Evolutionary conservation across 2,113 vertebrate species (phyloP).

Genomic region (Lepus europaeus): DNA sequence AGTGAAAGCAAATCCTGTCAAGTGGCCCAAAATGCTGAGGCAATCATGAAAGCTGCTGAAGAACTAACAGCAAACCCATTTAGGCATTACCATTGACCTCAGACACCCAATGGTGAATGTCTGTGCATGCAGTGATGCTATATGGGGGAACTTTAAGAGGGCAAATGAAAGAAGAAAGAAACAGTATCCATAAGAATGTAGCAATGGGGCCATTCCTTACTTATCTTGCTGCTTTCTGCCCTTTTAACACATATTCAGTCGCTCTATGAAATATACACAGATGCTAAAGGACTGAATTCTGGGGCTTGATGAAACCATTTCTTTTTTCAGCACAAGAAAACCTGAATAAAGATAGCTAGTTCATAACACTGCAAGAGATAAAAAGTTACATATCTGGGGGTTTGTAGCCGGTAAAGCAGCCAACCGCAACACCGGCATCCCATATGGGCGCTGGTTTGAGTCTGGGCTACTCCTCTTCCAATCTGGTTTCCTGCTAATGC

Average conservation of each 20-base stretch:
- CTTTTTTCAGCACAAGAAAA: neutral
- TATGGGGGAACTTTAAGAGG: neutral
- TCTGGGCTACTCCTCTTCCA: no score
- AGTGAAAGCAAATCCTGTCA: constrained; percentile 46
- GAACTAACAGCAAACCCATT: neutral
- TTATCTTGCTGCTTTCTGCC: constrained; percentile 25
- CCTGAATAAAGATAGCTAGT: neutral
- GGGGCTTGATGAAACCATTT: neutral
- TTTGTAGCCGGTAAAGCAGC: no score
- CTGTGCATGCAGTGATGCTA: neutral
- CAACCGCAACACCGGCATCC: no score
- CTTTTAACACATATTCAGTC: constrained; percentile 56
- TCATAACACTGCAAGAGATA: neutral
- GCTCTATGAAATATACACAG: constrained; percentile 42
- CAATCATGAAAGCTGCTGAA: neutral
- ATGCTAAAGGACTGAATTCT: neutral
- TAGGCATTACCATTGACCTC: constrained; percentile 59
- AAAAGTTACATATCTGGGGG: neutral
- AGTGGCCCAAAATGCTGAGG: neutral
- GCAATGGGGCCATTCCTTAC: neutral
- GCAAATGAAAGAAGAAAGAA: neutral
- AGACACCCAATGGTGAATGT: constrained; percentile 44
- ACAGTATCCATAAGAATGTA: constrained; percentile 15
- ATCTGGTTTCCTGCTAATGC: no score
- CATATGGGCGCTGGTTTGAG: no score